These are phyloP conservation scores for Drosophila orosa DNA, from an alignment of 1,140 invertebrate species.

Conservation along the genomic window DNA sequence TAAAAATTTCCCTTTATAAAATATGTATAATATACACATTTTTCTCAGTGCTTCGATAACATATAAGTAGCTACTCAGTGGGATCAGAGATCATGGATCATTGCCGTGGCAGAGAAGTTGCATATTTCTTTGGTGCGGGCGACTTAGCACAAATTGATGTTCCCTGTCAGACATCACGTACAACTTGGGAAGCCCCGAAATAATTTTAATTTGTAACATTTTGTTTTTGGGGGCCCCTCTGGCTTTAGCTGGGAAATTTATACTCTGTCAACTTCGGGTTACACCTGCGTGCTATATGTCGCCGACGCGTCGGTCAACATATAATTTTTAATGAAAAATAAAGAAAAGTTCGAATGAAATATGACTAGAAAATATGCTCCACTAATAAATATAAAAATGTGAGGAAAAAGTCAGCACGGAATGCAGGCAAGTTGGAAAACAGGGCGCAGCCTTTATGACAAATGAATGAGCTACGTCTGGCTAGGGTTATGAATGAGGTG, in stretches of 20 bases:
- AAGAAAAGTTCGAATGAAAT: constrained; percentile 40
- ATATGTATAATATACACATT: background rate
- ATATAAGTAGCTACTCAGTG: constrained; percentile 17
- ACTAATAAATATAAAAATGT: constrained; percentile 54
- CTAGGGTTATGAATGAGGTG: constrained; percentile 5
- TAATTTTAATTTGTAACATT: constrained; percentile 61
- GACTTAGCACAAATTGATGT: constrained; percentile 74
- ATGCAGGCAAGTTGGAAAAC: constrained; percentile 4
- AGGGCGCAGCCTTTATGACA: constrained; percentile 26
- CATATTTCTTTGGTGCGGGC: constrained; percentile 56
- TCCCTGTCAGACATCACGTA: constrained; percentile 55
- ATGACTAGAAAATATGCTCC: constrained; percentile 57
- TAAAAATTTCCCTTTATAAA: too few relatives aligned
- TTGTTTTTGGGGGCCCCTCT: constrained; percentile 22
- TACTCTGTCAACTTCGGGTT: constrained; percentile 48
- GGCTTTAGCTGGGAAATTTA: constrained; percentile 31
- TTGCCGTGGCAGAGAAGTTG: constrained; percentile 34
- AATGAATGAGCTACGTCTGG: constrained; percentile 2
- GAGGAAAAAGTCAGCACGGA: constrained; percentile 5
- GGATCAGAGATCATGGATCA: constrained; percentile 52
- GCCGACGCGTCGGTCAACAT: constrained; percentile 11
- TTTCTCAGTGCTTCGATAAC: constrained; percentile 1
- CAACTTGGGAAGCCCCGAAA: constrained; percentile 20
- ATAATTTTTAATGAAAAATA: constrained; percentile 14
- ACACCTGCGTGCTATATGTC: constrained; percentile 56